Conservation (phyloP, 2,888 invertebrate genomes). For the Dichetophora obliterata region DNA sequence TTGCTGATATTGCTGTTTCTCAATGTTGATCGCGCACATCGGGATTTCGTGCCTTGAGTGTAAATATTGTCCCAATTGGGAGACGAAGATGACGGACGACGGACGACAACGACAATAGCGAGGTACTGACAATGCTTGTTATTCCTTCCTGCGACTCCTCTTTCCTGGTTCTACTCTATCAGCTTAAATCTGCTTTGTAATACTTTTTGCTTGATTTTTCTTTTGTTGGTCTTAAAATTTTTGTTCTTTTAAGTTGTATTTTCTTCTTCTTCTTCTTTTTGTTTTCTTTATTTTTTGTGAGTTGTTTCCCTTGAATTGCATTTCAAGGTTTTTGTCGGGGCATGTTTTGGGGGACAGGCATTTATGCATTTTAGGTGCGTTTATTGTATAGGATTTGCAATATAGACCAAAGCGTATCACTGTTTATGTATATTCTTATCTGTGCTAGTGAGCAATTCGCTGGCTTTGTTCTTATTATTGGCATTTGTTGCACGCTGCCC, state of each 20-base stretch:
- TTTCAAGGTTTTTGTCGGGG: constrained; percentile 51
- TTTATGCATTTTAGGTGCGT: constrained; percentile 35
- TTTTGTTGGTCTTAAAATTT: constrained; percentile 19
- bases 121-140: constrained; percentile 61
- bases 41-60: constrained; percentile 64
- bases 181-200: constrained; percentile 40
- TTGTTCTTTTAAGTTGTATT: not conserved
- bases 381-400: too few relatives aligned
- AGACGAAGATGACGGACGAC: constrained; percentile 39
- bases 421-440: constrained; percentile 17
- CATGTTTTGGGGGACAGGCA: constrained; percentile 40
- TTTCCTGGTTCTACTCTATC: constrained; percentile 33
- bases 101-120: not conserved
- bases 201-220: constrained; percentile 19
- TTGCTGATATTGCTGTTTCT: constrained; percentile 27
- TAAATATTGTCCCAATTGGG: constrained; percentile 60
- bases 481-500: too few relatives aligned
- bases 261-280: not conserved
- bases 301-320: constrained; percentile 39
- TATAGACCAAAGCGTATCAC: not conserved
- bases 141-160: constrained; percentile 8
- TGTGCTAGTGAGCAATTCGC: not conserved
- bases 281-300: not conserved
- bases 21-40: constrained; percentile 30
- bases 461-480: not conserved